Evolutionary conservation across 1,140 invertebrate genomes (phyloP).

Genomic region (Melipona quadrifasciata): DNA sequence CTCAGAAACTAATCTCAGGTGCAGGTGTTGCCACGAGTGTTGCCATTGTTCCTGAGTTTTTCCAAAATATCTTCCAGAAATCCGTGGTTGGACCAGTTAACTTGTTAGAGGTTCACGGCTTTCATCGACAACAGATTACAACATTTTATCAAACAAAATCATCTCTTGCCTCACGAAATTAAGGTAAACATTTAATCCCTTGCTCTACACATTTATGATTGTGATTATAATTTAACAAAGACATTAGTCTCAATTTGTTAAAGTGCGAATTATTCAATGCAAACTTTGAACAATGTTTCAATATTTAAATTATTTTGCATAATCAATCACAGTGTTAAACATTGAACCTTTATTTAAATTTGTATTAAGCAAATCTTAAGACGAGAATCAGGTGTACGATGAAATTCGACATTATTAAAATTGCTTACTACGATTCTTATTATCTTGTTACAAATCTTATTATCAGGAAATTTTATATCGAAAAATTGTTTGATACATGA

Average conservation of each 20-base stretch:
- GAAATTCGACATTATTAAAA: not conserved
- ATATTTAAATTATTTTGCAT: not conserved
- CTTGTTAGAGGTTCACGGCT: not conserved
- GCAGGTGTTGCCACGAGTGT: not conserved
- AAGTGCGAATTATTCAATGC: not conserved
- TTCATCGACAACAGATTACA: not conserved
- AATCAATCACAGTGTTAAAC: not conserved
- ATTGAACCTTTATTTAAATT: not conserved
- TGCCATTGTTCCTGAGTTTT: not conserved
- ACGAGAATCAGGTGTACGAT: not conserved
- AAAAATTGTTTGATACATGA: not conserved
- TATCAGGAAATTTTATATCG: not conserved
- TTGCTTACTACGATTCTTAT: not conserved
- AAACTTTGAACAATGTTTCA: not conserved
- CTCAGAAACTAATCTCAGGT: conserved; percentile 27
- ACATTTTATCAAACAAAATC: not conserved
- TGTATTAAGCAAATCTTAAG: not conserved
- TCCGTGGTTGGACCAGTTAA: not conserved
- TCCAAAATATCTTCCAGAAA: not conserved
- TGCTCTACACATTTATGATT: not conserved
- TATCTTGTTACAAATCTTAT: not conserved
- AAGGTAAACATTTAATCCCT: not conserved
- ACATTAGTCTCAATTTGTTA: not conserved
- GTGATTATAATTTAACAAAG: not conserved
- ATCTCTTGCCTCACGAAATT: not conserved